These are phyloP conservation scores for Setophaga petechia DNA, from an alignment of 2,113 vertebrate species.

Conservation along the genomic window DNA sequence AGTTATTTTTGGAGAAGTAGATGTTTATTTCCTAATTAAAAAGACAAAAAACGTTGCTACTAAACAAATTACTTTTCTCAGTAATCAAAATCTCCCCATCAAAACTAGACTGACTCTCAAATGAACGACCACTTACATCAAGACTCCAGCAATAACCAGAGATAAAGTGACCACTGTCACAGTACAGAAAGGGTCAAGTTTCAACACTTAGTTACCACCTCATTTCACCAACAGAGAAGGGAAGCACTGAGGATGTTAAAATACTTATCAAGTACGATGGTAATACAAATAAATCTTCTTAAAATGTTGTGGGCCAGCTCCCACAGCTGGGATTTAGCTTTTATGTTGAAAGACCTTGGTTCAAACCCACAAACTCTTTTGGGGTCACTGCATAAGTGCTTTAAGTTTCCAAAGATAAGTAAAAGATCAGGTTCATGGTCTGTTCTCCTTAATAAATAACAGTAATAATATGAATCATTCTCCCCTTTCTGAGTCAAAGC, in stretches of 20 bases:
- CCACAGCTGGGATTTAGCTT: neutral
- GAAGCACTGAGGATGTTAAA: neutral
- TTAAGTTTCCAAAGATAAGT: constrained; percentile 25
- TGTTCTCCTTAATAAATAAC: constrained; percentile 27
- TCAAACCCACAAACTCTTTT: neutral
- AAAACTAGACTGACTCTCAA: neutral
- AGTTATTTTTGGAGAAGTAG: neutral
- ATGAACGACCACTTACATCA: neutral
- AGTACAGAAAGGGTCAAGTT: neutral
- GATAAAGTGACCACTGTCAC: neutral
- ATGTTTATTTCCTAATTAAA: neutral
- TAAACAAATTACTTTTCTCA: neutral
- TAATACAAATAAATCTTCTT: neutral
- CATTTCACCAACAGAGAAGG: neutral
- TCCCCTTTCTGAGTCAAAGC: constrained; percentile 36
- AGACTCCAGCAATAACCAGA: neutral
- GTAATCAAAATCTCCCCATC: neutral
- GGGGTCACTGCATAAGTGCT: neutral
- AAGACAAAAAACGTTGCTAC: neutral
- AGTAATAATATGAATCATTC: constrained; percentile 42
- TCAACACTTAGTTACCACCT: neutral
- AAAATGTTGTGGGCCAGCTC: neutral
- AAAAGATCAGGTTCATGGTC: neutral
- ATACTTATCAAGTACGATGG: neutral
- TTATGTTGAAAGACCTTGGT: neutral